phyloP scores from a whole-genome alignment of 2,888 invertebrate genomes.

The Agapostemon virescens region DNA sequence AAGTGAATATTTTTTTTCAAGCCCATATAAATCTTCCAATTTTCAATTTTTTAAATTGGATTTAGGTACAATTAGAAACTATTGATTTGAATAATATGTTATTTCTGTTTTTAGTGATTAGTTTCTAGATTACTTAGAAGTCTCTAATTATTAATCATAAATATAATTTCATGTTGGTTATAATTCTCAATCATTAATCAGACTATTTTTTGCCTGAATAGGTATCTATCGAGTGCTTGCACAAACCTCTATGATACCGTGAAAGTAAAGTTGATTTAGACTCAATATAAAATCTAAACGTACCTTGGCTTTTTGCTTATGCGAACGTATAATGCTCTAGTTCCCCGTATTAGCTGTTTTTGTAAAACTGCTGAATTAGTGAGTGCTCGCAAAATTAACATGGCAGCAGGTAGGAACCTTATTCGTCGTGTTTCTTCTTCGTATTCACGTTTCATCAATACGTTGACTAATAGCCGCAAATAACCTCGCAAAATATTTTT shows the following conservation, averaged over 20 bases:
- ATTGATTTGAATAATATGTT: too few relatives aligned
- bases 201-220: too few relatives aligned
- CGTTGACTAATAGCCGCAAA: neutral
- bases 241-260: neutral
- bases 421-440: neutral
- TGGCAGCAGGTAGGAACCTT: neutral
- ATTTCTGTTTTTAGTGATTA: too few relatives aligned
- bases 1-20: too few relatives aligned
- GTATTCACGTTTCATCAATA: neutral
- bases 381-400: neutral
- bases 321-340: neutral
- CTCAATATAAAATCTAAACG: constrained; percentile 7
- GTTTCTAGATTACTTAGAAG: too few relatives aligned
- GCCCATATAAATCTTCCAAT: too few relatives aligned
- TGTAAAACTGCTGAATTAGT: constrained; percentile 7
- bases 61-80: too few relatives aligned
- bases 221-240: neutral
- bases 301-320: neutral
- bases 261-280: constrained; percentile 8
- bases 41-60: too few relatives aligned
- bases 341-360: neutral
- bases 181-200: too few relatives aligned
- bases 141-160: too few relatives aligned
- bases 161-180: too few relatives aligned
- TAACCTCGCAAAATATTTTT: neutral